phyloP scores from a whole-genome alignment of 2,113 vertebrate species.

The Pollimyrus isidori region DNA sequence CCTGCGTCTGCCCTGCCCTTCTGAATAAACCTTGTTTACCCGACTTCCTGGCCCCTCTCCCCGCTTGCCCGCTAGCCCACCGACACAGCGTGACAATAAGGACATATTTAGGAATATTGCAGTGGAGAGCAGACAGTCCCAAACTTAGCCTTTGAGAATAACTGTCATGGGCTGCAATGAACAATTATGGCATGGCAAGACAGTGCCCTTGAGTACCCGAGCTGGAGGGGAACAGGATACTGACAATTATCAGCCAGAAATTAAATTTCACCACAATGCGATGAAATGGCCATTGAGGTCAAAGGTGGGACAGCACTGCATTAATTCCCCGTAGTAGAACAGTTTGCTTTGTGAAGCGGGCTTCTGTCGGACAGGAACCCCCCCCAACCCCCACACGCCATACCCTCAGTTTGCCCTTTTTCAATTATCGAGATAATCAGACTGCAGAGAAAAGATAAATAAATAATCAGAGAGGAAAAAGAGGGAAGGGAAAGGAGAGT shows the following conservation, averaged over 20 bases:
- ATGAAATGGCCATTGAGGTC: not conserved
- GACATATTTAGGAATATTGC: not conserved
- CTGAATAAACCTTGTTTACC: too few relatives aligned
- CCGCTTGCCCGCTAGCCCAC: too few relatives aligned
- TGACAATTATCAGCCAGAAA: not conserved
- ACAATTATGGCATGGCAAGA: not conserved
- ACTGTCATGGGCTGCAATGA: not conserved
- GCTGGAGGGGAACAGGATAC: not conserved
- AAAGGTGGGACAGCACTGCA: not conserved
- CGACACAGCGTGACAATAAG: too few relatives aligned
- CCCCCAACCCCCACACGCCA: too few relatives aligned
- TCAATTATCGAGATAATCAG: conserved; percentile 11
- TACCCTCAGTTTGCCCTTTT: not conserved
- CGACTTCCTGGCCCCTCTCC: too few relatives aligned
- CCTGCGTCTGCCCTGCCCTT: too few relatives aligned
- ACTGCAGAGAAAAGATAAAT: conserved; percentile 17
- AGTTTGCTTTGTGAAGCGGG: not conserved
- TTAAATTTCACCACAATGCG: not conserved
- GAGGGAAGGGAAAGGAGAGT: not conserved
- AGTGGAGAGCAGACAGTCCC: not conserved
- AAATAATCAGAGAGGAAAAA: not conserved
- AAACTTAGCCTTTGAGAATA: not conserved
- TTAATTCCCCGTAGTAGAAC: not conserved
- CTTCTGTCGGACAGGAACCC: not conserved
- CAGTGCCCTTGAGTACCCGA: not conserved